Evolutionary conservation across 2,113 vertebrate genomes (phyloP).

Genomic region (Talpa occidentalis): DNA sequence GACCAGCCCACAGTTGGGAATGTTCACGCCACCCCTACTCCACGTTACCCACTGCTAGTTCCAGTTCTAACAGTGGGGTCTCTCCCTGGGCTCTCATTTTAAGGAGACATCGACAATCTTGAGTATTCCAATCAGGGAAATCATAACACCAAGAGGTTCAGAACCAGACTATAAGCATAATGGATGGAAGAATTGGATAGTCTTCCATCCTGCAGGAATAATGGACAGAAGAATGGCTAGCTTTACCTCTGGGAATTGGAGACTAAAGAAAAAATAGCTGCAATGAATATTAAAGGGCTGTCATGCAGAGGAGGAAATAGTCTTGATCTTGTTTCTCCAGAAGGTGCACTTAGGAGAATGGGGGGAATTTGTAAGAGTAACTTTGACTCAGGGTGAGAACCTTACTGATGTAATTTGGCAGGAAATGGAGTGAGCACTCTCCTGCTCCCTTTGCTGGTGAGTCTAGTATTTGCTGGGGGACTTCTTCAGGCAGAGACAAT

Average conservation of each 20-base stretch:
- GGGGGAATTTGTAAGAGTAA: neutral
- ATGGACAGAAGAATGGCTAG: neutral
- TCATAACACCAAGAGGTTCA: neutral
- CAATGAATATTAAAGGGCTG: constrained; percentile 53
- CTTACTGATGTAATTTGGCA: neutral
- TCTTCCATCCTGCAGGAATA: neutral
- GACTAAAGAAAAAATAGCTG: constrained; percentile 10
- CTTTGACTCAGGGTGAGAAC: neutral
- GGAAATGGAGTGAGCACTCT: neutral
- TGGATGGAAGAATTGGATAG: neutral
- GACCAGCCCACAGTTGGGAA: neutral
- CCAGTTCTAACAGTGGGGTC: neutral
- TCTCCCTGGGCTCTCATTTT: neutral
- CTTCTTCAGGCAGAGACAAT: neutral
- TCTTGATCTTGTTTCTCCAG: neutral
- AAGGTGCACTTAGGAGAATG: neutral
- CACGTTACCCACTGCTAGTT: neutral
- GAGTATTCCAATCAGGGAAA: neutral
- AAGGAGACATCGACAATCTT: neutral
- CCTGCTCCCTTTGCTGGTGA: too few species aligned
- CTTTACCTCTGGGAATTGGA: constrained; percentile 15
- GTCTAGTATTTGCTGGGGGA: neutral
- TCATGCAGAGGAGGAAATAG: neutral
- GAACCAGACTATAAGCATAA: neutral
- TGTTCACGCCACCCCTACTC: neutral